These are phyloP conservation scores for Apistogramma diplotaenia DNA, from an alignment of 2,113 vertebrate species.

Conservation along the genomic window DNA sequence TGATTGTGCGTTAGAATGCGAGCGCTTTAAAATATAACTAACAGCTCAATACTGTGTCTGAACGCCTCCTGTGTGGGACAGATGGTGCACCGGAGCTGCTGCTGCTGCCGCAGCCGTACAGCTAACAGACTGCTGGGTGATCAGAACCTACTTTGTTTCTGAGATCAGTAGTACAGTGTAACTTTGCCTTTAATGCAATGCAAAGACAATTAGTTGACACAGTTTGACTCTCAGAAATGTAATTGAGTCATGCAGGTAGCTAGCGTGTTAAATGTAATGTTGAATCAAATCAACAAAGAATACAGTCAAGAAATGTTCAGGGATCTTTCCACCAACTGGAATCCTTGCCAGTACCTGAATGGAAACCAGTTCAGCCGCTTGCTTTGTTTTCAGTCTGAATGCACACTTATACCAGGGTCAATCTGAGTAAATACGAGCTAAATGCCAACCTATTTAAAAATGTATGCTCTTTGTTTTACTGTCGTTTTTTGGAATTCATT, in stretches of 20 bases:
- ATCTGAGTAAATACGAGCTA: neutral
- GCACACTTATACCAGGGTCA: neutral
- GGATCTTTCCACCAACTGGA: neutral
- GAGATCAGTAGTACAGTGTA: neutral
- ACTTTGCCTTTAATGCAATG: neutral
- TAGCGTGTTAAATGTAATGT: neutral
- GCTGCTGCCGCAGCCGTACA: neutral
- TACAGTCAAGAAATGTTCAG: neutral
- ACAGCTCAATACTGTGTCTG: neutral
- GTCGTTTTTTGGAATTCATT: neutral
- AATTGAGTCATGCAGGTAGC: neutral
- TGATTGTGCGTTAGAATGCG: neutral
- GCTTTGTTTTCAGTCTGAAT: neutral
- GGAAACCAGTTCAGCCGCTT: neutral
- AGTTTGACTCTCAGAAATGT: neutral
- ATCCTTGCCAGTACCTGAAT: neutral
- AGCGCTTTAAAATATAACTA: neutral
- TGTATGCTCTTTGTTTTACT: neutral
- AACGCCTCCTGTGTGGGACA: constrained; percentile 1
- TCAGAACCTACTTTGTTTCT: neutral
- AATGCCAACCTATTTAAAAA: neutral
- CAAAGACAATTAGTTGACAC: neutral
- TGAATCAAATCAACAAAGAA: neutral
- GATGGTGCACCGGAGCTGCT: neutral
- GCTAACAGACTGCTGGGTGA: neutral